Conservation (phyloP, 2,888 invertebrate genomes). For the Xestia c-nigrum region DNA sequence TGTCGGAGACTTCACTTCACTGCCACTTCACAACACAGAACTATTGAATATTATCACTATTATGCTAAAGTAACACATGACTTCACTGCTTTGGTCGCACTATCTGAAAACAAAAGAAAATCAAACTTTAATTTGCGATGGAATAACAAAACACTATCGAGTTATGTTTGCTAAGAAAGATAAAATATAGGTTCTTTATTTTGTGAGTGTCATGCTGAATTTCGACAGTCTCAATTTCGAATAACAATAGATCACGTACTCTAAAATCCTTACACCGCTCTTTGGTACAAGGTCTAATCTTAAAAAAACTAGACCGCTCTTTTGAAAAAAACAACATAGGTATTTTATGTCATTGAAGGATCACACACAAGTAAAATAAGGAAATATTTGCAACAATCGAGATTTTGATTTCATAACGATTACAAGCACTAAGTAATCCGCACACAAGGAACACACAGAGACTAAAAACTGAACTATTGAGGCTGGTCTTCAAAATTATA, state of each 20-base stretch:
- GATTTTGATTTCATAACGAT: background rate
- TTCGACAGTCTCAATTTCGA: too few species aligned
- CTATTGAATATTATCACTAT: slow-evolving; percentile 84
- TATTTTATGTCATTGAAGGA: too few species aligned
- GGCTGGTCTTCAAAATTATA: background rate
- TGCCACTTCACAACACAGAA: slow-evolving; percentile 70
- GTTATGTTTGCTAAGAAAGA: background rate
- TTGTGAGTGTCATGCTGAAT: too few species aligned
- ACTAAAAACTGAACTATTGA: background rate
- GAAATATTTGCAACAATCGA: background rate
- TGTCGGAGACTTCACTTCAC: slow-evolving; percentile 74
- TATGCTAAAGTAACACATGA: slow-evolving; percentile 83
- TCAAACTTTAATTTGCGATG: background rate
- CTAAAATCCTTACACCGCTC: too few species aligned
- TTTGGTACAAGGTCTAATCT: too few species aligned
- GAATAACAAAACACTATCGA: background rate
- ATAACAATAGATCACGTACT: too few species aligned
- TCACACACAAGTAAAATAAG: too few species aligned
- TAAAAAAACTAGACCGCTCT: too few species aligned
- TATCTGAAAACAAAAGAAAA: slow-evolving; percentile 76
- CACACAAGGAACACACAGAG: background rate
- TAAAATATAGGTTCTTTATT: background rate
- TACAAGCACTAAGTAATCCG: background rate
- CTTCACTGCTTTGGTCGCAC: slow-evolving; percentile 47
- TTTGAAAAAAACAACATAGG: too few species aligned